Evolutionary conservation across 30 jellyfish, hydroid and myxozoan genomes (phyloP).

Genomic region (Aurelia sp.): DNA sequence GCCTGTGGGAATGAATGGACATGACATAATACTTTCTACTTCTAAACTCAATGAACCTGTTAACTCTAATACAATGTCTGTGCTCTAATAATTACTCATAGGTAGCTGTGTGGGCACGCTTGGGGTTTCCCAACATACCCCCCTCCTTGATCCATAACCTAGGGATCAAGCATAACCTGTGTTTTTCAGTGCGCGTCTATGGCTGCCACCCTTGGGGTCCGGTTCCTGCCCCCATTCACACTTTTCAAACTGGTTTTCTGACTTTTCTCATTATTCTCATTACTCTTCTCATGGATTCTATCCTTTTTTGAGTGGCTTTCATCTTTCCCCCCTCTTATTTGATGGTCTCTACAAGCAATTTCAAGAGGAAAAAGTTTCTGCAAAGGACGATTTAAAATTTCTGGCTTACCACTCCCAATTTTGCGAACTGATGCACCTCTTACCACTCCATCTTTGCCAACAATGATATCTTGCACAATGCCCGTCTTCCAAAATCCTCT

Average conservation of each 20-base stretch:
- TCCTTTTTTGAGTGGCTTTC: background rate
- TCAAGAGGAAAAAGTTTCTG: too few relatives aligned
- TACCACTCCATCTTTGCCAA: conserved; percentile 39
- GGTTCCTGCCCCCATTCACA: background rate
- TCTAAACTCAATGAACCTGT: too few relatives aligned
- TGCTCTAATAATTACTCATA: too few relatives aligned
- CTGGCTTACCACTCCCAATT: too few relatives aligned
- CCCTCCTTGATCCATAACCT: background rate
- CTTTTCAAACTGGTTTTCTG: background rate
- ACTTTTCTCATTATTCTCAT: background rate
- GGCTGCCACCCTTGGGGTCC: conserved; percentile 3
- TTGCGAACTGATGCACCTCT: conserved; percentile 56
- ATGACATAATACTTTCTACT: too few relatives aligned
- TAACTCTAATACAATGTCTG: too few relatives aligned
- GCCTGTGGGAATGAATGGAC: too few relatives aligned
- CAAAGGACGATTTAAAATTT: too few relatives aligned
- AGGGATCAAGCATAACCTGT: background rate
- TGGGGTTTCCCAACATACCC: too few relatives aligned
- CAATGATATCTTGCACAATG: conserved; percentile 14
- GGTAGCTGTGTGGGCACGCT: too few relatives aligned
- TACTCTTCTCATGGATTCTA: too few relatives aligned
- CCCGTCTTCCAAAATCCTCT: conserved; percentile 47
- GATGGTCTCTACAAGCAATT: background rate
- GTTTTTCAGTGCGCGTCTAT: background rate
- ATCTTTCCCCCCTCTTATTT: background rate